phyloP scores from a whole-genome alignment of 2,797 vertebrate species.

The Rhinophrynus dorsalis region DNA sequence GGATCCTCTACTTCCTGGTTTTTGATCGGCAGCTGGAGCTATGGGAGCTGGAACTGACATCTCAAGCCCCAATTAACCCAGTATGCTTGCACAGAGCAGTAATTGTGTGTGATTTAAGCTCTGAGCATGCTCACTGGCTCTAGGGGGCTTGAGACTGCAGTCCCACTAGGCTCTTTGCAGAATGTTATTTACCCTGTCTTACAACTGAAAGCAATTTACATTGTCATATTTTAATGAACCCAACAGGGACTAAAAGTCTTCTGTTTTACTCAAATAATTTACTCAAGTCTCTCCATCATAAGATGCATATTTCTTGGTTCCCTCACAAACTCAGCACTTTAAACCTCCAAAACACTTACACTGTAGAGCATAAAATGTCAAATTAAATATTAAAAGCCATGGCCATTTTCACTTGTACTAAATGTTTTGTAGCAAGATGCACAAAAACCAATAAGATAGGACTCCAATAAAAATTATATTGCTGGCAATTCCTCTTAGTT shows the following conservation, averaged over 20 bases:
- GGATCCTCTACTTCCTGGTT: too few species aligned
- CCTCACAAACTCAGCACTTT: too few species aligned
- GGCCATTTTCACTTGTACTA: not conserved
- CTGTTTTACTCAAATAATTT: not conserved
- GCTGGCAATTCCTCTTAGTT: not conserved
- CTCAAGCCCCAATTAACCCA: too few species aligned
- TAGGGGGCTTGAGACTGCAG: too few species aligned
- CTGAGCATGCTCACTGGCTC: too few species aligned
- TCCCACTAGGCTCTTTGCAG: not conserved
- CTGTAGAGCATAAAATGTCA: not conserved
- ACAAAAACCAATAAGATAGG: not conserved
- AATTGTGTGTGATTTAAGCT: too few species aligned
- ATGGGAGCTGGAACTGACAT: too few species aligned
- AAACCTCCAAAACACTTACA: not conserved
- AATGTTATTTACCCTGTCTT: not conserved
- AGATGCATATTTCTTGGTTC: too few species aligned
- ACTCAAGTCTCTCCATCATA: too few species aligned
- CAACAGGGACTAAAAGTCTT: not conserved
- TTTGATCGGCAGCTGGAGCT: too few species aligned
- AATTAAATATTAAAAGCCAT: not conserved
- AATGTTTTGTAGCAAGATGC: not conserved
- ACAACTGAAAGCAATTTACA: not conserved
- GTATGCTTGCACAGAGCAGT: too few species aligned
- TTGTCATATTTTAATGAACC: conserved; percentile 1
- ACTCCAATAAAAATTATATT: not conserved